Base-by-base conservation (phyloP, 37 sponge, comb jelly and placozoan species). In the Diacarnus erythraeanus region DNA sequence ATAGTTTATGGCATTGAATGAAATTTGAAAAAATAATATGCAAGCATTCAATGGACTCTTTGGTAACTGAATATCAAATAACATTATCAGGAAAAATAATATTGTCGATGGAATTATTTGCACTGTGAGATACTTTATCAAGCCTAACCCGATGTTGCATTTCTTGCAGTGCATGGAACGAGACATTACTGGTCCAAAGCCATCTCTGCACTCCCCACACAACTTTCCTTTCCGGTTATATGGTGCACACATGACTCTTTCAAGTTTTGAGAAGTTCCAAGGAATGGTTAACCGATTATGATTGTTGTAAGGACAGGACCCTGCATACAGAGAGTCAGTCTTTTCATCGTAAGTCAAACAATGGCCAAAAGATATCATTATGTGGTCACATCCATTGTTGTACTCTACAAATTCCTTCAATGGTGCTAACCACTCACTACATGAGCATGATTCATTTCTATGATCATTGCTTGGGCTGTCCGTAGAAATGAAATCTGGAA, bases 151-250 rank as follows among this genome's bases (percentile, higher is more conserved):
- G n/a, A 47, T 6, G 6, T 6, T 6, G 15, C 66, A 29, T 43
- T 41, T 23, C 40, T 5, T 41, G 25, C 77, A 37, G 10, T 27
- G 42, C 1, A 61, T 23, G 15, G 25, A n/a, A 6, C 25, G 2
- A 10, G 43, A 40, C 42, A 42, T 29, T 1, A 40, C 26, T 31
- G 78, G 35, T 25, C 78, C 66, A 30, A 17, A 64, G 6, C 66
- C 67, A 64, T 20, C 6, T 0, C 15, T 40, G 42, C 78, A 78
- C 26, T 41, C 0, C 34, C 65, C 78, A 65, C 78, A 78, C 18
- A 78, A 41, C n/a, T n/a, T 37, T 41, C 78, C 78, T 3, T 3
- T 40, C 10, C 78, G 25, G 17, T 78, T 78, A 22, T 39, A n/a
- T 37, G 4, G 78, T 26, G 66, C 78, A 64, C 78, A 78, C 15